phyloP scores from a whole-genome alignment of 2,113 vertebrate genomes.

The Lepidothrix coronata region DNA sequence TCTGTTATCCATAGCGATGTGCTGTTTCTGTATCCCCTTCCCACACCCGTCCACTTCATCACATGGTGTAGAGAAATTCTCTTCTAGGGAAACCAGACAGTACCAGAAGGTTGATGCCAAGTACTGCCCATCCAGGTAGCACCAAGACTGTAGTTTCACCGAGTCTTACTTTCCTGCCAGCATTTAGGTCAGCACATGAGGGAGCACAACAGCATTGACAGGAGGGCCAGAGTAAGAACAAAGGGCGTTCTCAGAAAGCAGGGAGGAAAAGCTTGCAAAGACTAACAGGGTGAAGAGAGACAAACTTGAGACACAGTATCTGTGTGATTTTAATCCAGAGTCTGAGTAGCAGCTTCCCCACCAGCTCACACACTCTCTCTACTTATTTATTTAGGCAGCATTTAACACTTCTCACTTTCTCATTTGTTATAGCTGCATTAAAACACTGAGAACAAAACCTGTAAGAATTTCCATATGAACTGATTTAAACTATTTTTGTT shows the following conservation, averaged over 20 bases:
- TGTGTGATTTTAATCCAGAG: neutral
- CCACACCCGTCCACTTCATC: too few species aligned
- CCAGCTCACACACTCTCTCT: neutral
- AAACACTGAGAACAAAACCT: neutral
- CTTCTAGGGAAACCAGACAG: neutral
- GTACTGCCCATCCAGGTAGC: neutral
- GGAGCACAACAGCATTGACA: neutral
- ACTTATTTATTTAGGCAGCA: neutral
- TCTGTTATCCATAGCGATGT: fast-evolving
- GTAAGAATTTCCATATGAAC: neutral
- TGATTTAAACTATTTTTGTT: neutral
- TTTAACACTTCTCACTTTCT: neutral
- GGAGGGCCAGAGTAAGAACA: neutral
- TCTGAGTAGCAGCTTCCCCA: neutral
- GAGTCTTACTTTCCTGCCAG: neutral
- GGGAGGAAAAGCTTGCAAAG: neutral
- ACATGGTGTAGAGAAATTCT: fast-evolving
- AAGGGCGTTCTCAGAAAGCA: neutral
- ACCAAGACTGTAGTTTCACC: neutral
- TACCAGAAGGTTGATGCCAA: neutral
- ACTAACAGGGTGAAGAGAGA: neutral
- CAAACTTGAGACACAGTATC: neutral
- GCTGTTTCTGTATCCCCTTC: neutral
- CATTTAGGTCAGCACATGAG: fast-evolving
- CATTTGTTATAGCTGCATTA: neutral